A percentile compares a stretch with the other conserved stretches of the same genome.
These are phyloP conservation scores for Ciconia maguari DNA, from an alignment of 2,113 vertebrate genomes.

Conservation along the genomic window DNA sequence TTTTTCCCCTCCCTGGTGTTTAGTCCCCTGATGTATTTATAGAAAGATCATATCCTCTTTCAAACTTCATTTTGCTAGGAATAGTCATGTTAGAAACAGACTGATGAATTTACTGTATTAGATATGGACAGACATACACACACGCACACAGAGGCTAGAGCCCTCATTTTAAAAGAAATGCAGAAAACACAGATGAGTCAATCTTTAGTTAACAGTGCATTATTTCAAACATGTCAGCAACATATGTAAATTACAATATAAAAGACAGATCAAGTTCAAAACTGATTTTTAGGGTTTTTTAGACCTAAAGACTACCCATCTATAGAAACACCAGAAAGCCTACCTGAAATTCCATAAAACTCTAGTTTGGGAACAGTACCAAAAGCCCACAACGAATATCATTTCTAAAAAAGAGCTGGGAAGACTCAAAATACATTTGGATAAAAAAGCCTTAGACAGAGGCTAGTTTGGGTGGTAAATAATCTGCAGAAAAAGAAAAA, in stretches of 20 bases:
- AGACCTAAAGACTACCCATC: slow-evolving; percentile 48
- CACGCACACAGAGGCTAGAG: not conserved
- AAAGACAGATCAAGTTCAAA: slow-evolving; percentile 63
- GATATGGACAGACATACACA: not conserved
- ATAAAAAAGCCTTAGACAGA: slow-evolving; percentile 11
- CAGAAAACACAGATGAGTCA: slow-evolving; percentile 60
- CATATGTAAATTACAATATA: slow-evolving; percentile 62
- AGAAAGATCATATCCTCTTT: slow-evolving; percentile 53
- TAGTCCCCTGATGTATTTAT: slow-evolving; percentile 46
- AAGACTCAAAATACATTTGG: slow-evolving; percentile 53
- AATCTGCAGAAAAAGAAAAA: slow-evolving; percentile 1
- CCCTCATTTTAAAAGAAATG: slow-evolving; percentile 63
- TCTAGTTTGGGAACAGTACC: slow-evolving; percentile 34
- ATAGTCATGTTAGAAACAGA: slow-evolving; percentile 54
- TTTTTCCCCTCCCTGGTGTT: slow-evolving; percentile 38
- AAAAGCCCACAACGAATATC: slow-evolving; percentile 38
- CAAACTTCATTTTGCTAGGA: slow-evolving; percentile 52
- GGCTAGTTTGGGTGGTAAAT: not conserved
- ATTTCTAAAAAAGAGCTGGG: slow-evolving; percentile 44
- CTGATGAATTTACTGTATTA: slow-evolving; percentile 18
- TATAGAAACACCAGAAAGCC: slow-evolving; percentile 44
- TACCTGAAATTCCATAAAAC: slow-evolving; percentile 47
- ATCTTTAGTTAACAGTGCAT: slow-evolving; percentile 40
- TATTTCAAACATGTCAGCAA: slow-evolving; percentile 62
- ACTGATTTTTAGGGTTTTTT: slow-evolving; percentile 7